These are phyloP conservation scores for Adelges cooleyi DNA, from an alignment of 1,140 invertebrate species.

Conservation along the genomic window DNA sequence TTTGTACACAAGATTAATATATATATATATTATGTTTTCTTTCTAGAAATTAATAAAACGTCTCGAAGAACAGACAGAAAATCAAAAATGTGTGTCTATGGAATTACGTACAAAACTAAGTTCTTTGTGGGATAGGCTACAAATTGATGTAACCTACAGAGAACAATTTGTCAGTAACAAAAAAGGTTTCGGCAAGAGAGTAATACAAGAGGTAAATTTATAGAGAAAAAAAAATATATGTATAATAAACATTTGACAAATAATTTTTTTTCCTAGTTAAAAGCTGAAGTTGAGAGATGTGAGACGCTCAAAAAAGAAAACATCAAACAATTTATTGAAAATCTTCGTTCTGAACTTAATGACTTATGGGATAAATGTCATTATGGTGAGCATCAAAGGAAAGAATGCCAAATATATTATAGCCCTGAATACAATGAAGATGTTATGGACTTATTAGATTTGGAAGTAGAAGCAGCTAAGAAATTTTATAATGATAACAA, in stretches of 20 bases:
- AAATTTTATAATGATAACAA: constrained; percentile 30
- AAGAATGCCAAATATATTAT: constrained; percentile 14
- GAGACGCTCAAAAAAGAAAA: constrained; percentile 29
- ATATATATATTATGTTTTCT: not conserved
- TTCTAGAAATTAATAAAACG: constrained; percentile 27
- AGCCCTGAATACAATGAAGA: constrained; percentile 27
- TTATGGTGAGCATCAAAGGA: constrained; percentile 18
- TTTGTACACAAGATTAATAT: too few species aligned
- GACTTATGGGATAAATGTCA: constrained; percentile 30
- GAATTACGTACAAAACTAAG: constrained; percentile 20
- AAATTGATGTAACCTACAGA: constrained; percentile 16
- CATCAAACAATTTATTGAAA: constrained; percentile 28
- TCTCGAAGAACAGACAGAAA: constrained; percentile 23
- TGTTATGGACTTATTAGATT: constrained; percentile 29
- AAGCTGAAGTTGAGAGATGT: constrained; percentile 26
- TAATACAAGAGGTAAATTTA: constrained; percentile 21
- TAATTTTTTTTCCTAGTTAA: constrained; percentile 19
- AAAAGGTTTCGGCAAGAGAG: constrained; percentile 18
- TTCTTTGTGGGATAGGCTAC: constrained; percentile 27
- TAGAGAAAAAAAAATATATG: too few species aligned
- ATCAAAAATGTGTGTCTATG: constrained; percentile 5
- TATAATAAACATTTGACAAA: too few species aligned
- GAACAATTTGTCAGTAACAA: constrained; percentile 22
- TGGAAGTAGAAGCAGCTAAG: constrained; percentile 23
- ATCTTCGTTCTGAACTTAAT: constrained; percentile 24